Conservation (phyloP, 2,797 vertebrate genomes). For the Notamacropus eugenii region DNA sequence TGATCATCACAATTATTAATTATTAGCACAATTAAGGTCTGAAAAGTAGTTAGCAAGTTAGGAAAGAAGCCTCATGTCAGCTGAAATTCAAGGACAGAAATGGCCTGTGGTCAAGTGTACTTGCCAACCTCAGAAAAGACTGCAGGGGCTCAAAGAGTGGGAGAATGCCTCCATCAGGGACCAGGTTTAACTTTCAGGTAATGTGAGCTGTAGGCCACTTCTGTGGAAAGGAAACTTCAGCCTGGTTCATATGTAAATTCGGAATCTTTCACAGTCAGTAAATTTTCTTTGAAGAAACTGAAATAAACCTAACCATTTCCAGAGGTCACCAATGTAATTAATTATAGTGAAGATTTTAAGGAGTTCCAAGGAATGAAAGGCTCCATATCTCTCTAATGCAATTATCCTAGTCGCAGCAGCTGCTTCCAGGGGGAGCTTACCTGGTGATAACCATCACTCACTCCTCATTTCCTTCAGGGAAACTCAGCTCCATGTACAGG, state of each 20-base stretch:
- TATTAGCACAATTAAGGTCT: background rate
- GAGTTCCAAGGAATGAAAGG: constrained; percentile 60
- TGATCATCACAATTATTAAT: background rate
- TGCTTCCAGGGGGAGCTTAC: background rate
- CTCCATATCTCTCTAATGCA: constrained; percentile 40
- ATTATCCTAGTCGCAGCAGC: constrained; percentile 50
- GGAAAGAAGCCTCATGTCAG: background rate
- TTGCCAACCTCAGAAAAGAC: background rate
- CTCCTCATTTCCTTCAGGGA: background rate
- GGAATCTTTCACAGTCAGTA: constrained; percentile 75
- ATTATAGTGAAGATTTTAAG: constrained; percentile 71
- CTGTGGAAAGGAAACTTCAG: background rate
- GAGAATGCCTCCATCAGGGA: background rate
- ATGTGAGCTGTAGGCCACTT: background rate
- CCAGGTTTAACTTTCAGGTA: background rate
- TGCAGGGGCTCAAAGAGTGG: background rate
- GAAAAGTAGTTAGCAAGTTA: background rate
- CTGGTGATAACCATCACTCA: background rate
- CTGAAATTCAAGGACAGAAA: background rate
- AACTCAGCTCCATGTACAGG: background rate
- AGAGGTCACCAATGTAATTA: constrained; percentile 72
- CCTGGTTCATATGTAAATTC: constrained; percentile 56
- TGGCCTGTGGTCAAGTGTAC: background rate
- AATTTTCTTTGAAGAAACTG: constrained; percentile 60
- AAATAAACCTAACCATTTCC: constrained; percentile 66